Base-by-base conservation (phyloP, 1,140 invertebrate species). In the Cotesia typhae region DNA sequence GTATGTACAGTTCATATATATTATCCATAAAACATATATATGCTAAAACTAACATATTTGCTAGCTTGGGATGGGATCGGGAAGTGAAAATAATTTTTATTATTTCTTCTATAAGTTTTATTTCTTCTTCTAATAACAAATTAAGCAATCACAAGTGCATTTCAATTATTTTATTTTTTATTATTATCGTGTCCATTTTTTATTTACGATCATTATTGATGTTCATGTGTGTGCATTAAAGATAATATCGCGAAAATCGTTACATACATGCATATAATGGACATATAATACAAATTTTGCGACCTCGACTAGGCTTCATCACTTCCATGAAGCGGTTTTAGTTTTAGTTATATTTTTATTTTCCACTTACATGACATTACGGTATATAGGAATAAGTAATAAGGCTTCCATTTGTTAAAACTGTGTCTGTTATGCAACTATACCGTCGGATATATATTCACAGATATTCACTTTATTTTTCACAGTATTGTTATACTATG, bases 261-360 rank as follows among this genome's bases (percentile, higher is more conserved):
- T n/a, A n/a, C n/a, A n/a, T n/a, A n/a, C n/a, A n/a, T n/a, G n/a
- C n/a, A n/a, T n/a, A 17, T 17, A 28, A 28, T 28, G 1, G 28
- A 28, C 2, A 28, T 28, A 28, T 28, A 28, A 28, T 28, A 28
- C 28, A n/a, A 37, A n/a, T 17, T 12, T 63, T 4, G 12, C n/a
- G 60, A 38, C 60, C 28, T 63, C 12, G 10, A 17, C 28, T 3
- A 28, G 60, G 60, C 10, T 63, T 63, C 60, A 63, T 38, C 37
- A 63, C 60, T 59, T 20, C 20, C 28, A 9, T 14, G 57, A 59
- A 59, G 57, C 57, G 9, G 57, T 59, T 59, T 9, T 20, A 59
- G 5, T 59, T 59, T 20, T 5, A 59, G 28, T 59, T 20, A 59
- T 20, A 59, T 4, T 55, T 20, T 0, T 20, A 59, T 4, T 55